Conservation (phyloP, 2,797 vertebrate species). For the Rachycentron canadum region DNA sequence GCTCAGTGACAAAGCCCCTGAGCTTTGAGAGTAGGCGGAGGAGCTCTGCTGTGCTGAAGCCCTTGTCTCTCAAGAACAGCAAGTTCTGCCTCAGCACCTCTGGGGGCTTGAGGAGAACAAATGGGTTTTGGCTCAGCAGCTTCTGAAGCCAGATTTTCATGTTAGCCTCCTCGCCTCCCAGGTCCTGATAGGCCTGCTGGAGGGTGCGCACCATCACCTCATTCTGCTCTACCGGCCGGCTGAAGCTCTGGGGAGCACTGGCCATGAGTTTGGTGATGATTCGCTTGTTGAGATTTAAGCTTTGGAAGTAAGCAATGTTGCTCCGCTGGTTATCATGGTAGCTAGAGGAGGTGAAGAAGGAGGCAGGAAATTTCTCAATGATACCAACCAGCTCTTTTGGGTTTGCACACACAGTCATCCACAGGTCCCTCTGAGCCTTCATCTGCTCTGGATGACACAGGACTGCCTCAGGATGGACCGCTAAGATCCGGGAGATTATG, state of each 20-base stretch:
- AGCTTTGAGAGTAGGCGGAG: slow-evolving; percentile 92
- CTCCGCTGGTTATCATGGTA: slow-evolving; percentile 86
- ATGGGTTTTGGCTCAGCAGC: slow-evolving; percentile 94
- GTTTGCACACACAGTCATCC: slow-evolving; percentile 90
- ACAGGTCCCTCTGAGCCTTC: slow-evolving; percentile 87
- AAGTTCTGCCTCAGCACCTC: slow-evolving; percentile 86
- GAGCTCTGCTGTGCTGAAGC: slow-evolving; percentile 88
- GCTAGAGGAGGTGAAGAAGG: slow-evolving; percentile 89
- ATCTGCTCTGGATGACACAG: slow-evolving; percentile 88
- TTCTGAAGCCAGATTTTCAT: slow-evolving; percentile 95
- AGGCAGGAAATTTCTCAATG: slow-evolving; percentile 93
- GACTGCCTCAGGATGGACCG: slow-evolving; percentile 91
- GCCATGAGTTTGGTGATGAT: slow-evolving; percentile 93
- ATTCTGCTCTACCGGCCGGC: slow-evolving; percentile 87
- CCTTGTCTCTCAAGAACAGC: slow-evolving; percentile 86
- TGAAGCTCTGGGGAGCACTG: slow-evolving; percentile 90
- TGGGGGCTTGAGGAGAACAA: slow-evolving; percentile 89
- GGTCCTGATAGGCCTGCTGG: slow-evolving; percentile 86
- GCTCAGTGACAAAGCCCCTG: slow-evolving; percentile 92
- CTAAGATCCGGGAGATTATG: slow-evolving; percentile 87
- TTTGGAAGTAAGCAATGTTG: slow-evolving; percentile 91
- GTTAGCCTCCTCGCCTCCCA: slow-evolving; percentile 90
- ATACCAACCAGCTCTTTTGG: slow-evolving; percentile 88
- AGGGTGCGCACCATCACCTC: slow-evolving; percentile 85
- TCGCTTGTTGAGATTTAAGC: slow-evolving; percentile 90